Evolutionary conservation across 2,888 invertebrate species (phyloP).

Genomic region (Drosophila fulvimacula): DNA sequence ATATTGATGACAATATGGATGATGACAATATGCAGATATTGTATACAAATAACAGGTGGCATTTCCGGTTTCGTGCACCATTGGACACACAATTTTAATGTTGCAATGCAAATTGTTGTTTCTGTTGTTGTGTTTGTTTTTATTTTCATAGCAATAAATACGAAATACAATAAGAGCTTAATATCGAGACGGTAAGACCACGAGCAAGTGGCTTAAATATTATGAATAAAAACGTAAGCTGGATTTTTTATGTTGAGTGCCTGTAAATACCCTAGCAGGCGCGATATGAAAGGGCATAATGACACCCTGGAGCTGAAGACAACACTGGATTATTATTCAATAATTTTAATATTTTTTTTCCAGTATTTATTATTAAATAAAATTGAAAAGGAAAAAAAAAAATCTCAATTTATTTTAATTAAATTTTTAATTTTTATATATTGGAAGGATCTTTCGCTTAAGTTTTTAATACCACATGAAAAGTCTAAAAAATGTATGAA

Average conservation of each 20-base stretch:
- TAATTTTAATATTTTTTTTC: not conserved
- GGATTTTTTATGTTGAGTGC: not conserved
- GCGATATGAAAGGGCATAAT: not conserved
- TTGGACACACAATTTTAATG: constrained; percentile 32
- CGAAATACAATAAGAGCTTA: constrained; percentile 35
- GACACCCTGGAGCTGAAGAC: not conserved
- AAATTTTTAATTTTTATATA: not conserved
- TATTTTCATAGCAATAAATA: constrained; percentile 26
- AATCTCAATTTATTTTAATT: too few relatives aligned
- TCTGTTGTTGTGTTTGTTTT: not conserved
- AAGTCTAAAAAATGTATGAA: too few relatives aligned
- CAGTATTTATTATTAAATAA: too few relatives aligned
- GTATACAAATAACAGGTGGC: constrained; percentile 66
- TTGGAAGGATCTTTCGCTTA: too few relatives aligned
- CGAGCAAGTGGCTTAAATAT: constrained; percentile 24
- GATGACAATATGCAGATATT: constrained; percentile 51
- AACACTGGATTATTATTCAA: not conserved
- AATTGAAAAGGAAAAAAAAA: too few relatives aligned
- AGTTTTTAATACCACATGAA: too few relatives aligned
- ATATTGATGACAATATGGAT: constrained; percentile 37
- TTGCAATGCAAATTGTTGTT: constrained; percentile 32
- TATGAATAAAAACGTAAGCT: constrained; percentile 1
- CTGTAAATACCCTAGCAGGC: constrained; percentile 13
- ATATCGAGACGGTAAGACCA: constrained; percentile 5
- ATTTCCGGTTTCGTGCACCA: constrained; percentile 60